Conservation (phyloP, 2,113 vertebrate genomes). For the Lepidothrix coronata region DNA sequence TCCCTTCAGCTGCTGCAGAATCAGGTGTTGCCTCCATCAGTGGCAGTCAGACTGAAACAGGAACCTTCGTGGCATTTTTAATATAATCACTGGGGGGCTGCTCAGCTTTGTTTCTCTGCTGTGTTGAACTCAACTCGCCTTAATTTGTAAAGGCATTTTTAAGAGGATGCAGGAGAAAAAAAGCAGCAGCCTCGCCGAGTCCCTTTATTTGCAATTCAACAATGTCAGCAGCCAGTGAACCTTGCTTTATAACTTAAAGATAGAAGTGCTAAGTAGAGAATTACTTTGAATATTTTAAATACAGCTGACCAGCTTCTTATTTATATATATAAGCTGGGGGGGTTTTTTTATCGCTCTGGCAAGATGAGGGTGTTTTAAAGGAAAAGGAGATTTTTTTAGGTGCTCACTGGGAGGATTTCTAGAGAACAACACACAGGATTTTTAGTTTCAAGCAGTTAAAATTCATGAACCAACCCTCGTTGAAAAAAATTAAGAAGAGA, state of each 20-base stretch:
- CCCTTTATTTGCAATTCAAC: slow-evolving; percentile 35
- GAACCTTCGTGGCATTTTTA: not conserved
- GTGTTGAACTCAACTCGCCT: not conserved
- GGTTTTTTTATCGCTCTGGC: not conserved
- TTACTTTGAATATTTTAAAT: slow-evolving; percentile 48
- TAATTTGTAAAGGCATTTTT: slow-evolving; percentile 27
- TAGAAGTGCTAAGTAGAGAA: slow-evolving; percentile 24
- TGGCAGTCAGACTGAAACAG: not conserved
- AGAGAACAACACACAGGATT: not conserved
- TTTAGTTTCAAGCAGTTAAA: not conserved
- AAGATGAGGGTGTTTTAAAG: not conserved
- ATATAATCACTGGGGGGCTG: not conserved
- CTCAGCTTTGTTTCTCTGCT: not conserved
- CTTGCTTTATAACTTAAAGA: not conserved
- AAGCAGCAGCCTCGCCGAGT: not conserved
- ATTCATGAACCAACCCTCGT: not conserved
- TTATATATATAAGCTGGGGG: not conserved
- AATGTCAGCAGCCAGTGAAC: slow-evolving; percentile 38
- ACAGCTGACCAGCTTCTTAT: slow-evolving; percentile 41
- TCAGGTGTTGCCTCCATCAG: not conserved
- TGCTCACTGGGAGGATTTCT: not conserved
- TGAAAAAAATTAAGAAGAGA: not conserved
- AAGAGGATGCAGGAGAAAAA: not conserved
- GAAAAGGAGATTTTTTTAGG: not conserved
- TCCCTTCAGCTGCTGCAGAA: not conserved